These are phyloP conservation scores for Agrotis ipsilon DNA, from an alignment of 2,888 invertebrate species.

Conservation along the genomic window DNA sequence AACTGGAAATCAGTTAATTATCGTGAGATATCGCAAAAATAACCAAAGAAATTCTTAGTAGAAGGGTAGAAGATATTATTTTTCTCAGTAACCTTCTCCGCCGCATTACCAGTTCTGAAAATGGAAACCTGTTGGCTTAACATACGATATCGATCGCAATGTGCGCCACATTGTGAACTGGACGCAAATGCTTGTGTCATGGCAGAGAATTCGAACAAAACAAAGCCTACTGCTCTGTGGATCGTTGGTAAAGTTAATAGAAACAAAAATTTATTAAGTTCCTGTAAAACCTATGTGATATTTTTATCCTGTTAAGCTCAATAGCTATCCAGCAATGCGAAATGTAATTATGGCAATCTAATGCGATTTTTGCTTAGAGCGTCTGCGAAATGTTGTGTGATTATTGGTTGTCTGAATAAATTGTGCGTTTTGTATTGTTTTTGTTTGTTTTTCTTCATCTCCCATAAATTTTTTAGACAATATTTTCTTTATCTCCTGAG, in stretches of 20 bases:
- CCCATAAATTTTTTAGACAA: neutral
- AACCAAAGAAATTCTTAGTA: neutral
- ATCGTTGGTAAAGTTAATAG: too few relatives aligned
- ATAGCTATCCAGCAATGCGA: conserved; percentile 10
- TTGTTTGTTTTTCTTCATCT: neutral
- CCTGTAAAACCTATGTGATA: neutral
- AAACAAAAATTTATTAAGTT: neutral
- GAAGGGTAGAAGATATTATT: neutral
- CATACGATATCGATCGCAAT: conserved; percentile 16
- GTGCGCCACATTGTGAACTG: neutral
- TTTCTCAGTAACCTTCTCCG: conserved; percentile 9
- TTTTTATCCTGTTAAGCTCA: neutral
- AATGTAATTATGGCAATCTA: neutral
- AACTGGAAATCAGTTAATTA: too few relatives aligned
- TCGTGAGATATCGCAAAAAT: too few relatives aligned
- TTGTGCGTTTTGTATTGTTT: neutral
- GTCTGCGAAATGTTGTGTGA: neutral
- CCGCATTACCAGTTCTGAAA: conserved; percentile 26
- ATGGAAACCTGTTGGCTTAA: neutral
- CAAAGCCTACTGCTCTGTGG: too few relatives aligned
- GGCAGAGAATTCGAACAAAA: neutral
- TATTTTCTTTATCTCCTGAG: conserved; percentile 1
- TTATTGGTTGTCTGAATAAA: neutral
- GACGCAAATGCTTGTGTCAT: neutral
- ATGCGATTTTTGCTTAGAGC: conserved; percentile 21